phyloP scores from a whole-genome alignment of 1,140 invertebrate genomes.

The Papilio polyxenes region DNA sequence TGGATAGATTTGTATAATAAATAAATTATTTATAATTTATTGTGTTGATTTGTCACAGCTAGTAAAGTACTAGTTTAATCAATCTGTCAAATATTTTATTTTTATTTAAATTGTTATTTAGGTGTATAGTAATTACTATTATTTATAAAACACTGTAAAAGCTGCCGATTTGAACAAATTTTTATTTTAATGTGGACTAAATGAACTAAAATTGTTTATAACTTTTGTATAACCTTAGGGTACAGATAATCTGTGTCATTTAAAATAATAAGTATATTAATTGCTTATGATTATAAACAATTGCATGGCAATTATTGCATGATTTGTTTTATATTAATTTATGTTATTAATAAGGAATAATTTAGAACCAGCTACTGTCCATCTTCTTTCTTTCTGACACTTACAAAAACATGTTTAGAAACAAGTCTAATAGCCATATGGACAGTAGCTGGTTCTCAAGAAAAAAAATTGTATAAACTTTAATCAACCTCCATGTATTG shows the following conservation, averaged over 20 bases:
- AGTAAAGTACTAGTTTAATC: slow-evolving; percentile 9
- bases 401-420: neutral
- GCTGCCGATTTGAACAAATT: slow-evolving; percentile 20
- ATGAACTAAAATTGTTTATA: neutral
- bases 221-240: neutral
- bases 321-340: neutral
- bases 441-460: neutral
- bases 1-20: neutral
- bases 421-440: neutral
- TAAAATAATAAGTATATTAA: neutral
- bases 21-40: slow-evolving; percentile 8
- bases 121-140: slow-evolving; percentile 20
- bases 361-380: slow-evolving; percentile 4
- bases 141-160: slow-evolving; percentile 20
- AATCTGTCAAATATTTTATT: slow-evolving; percentile 14
- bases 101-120: slow-evolving; percentile 21
- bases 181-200: neutral
- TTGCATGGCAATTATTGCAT: neutral
- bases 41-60: neutral
- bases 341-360: neutral
- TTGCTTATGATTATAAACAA: neutral
- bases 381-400: neutral
- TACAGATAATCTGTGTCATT: neutral
- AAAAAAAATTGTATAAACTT: neutral
- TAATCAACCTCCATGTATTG: neutral